phyloP scores from a whole-genome alignment of 2,113 vertebrate genomes.

The Chaetodon trifascialis region DNA sequence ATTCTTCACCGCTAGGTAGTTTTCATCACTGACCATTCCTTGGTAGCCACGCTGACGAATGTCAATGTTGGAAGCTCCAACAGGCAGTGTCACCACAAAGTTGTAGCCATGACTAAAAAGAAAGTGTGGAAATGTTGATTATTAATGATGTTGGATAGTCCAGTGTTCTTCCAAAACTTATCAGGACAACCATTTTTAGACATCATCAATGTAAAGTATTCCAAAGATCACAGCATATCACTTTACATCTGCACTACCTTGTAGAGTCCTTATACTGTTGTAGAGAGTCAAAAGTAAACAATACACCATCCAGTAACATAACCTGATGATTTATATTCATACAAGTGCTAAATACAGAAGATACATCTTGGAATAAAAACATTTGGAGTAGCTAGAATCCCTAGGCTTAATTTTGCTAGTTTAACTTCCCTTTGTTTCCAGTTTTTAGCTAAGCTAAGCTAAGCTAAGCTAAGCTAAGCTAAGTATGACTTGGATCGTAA shows the following conservation, averaged over 20 bases:
- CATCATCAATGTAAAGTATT: not conserved
- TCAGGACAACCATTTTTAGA: not conserved
- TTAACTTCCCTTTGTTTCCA: no score
- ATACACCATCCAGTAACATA: no score
- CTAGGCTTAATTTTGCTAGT: no score
- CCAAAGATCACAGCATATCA: not conserved
- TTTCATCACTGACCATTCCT: conserved; percentile 92
- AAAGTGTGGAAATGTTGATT: not conserved
- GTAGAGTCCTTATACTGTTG: not conserved
- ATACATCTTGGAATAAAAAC: no score
- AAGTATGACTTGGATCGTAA: no score
- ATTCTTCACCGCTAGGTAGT: conserved; percentile 96
- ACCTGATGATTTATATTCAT: no score
- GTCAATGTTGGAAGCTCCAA: conserved; percentile 92
- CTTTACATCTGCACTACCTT: not conserved
- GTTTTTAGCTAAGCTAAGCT: no score
- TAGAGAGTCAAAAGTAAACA: no score
- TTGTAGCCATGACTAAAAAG: conserved; percentile 93
- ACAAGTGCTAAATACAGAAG: no score
- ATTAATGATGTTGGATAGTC: not conserved
- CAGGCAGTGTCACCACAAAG: conserved; percentile 93
- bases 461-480: no score
- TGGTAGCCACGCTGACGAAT: conserved; percentile 95
- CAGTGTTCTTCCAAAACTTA: not conserved
- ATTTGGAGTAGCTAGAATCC: no score